Base-by-base conservation (phyloP, 2,888 invertebrate genomes). In the Machimus rusticus region DNA sequence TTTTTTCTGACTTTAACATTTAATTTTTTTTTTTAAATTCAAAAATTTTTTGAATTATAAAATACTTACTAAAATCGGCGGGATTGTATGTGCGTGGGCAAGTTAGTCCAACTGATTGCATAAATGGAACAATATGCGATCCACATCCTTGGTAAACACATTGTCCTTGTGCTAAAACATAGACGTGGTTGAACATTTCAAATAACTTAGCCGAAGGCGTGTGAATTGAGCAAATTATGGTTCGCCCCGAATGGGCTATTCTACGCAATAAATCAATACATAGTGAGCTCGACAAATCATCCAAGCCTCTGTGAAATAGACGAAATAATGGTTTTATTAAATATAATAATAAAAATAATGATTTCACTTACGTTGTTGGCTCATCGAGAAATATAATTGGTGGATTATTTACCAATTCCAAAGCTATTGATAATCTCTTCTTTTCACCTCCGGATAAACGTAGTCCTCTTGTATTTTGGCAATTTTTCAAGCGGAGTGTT, bases 61-160 rank as follows among this genome's bases (percentile, higher is more conserved):
- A n/a, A n/a, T n/a, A 93, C 95, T 95, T 93, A 98, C 98, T 95
- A 93, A 98, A 99, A 93, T 99, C 99, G 5, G 99, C 98, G 0
- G 99, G 99, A 93, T 99, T 99, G 91, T 98, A 98, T 89, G 98
- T 98, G 88, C 94, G 95, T 0, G 99, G 99, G 91, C 99, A 99
- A 39, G 96, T 94, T 55, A 98, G 93, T 57, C 96, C 97, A 84
- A 98, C 93, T 12, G 95, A 94, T 14, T 95, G 93, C 86, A 99
- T 93, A 92, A 96, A 99, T 0, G 97, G 96, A 39, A 99, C 96
- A 1, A 99, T 95, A 23, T 96, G 95, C 1, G 94, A 93, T 0
- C 96, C 95, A 0, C 95, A 94, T 1, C 99, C 99, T 90, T 98
- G 96, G 92, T 98, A 99, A 6, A 97, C 96, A 91, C 98, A 99